Percentiles rank a stretch among this genome's conserved stretches.
These are phyloP conservation scores for Drosophila bocki DNA, from an alignment of 1,140 invertebrate genomes.

Conservation along the genomic window DNA sequence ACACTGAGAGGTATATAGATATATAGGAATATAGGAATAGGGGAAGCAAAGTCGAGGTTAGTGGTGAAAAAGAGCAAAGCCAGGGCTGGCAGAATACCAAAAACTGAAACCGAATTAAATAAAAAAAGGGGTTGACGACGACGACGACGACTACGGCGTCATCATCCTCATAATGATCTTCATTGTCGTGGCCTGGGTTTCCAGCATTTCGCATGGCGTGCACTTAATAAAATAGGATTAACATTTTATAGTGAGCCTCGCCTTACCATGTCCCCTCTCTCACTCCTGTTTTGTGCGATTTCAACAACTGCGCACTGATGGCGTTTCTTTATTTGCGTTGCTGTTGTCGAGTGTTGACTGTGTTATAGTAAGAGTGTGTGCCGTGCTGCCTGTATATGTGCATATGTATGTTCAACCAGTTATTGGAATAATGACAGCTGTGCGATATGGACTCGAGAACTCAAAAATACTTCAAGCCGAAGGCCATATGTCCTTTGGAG, in stretches of 20 bases:
- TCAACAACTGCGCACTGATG: conserved; percentile 65
- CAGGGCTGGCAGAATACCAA: conserved; percentile 25
- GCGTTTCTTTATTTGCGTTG: conserved; percentile 47
- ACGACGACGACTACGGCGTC: conserved; percentile 26
- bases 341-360: conserved; percentile 14
- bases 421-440: conserved; percentile 82
- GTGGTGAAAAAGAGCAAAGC: conserved; percentile 47
- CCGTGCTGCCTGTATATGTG: neutral
- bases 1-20: neutral
- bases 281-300: conserved; percentile 43
- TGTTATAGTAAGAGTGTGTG: conserved; percentile 1
- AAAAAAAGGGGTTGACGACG: conserved; percentile 47
- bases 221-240: conserved; percentile 83
- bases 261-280: neutral
- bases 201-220: conserved; percentile 57
- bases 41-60: conserved; percentile 2
- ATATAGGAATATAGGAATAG: conserved; percentile 4
- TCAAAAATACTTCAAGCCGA: conserved; percentile 35
- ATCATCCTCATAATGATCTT: conserved; percentile 56
- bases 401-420: conserved; percentile 63
- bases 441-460: conserved; percentile 51
- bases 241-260: conserved; percentile 70
- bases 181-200: conserved; percentile 47
- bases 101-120: neutral
- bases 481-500: conserved; percentile 58